Evolutionary conservation across 2,888 invertebrate genomes (phyloP).

Genomic region (Spicauda simplicius): DNA sequence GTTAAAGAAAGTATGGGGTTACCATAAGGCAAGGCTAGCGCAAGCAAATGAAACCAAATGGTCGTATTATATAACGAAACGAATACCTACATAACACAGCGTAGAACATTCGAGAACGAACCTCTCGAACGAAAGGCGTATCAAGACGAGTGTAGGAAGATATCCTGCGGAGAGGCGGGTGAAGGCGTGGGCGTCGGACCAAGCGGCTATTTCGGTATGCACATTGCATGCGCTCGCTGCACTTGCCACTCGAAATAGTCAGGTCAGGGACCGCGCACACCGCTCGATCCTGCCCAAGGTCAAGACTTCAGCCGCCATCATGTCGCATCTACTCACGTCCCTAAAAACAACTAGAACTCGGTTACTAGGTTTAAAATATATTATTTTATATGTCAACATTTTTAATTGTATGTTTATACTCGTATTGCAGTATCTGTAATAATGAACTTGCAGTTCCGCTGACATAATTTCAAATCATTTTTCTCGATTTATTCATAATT

Average conservation of each 20-base stretch:
- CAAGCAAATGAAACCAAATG: too few species aligned
- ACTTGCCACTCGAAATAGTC: conserved; percentile 85
- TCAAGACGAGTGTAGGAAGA: conserved; percentile 31
- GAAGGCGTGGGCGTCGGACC: conserved; percentile 57
- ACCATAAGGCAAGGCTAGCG: too few species aligned
- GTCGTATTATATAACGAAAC: conserved; percentile 5
- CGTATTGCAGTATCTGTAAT: too few species aligned
- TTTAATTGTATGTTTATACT: too few species aligned
- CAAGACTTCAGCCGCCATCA: conserved; percentile 65
- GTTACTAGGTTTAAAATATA: conserved; percentile 46
- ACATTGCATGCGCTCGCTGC: conserved; percentile 81
- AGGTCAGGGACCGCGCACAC: conserved; percentile 83
- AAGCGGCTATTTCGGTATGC: conserved; percentile 84
- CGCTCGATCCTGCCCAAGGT: conserved; percentile 83
- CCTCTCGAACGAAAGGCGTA: conserved; percentile 23
- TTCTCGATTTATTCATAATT: too few species aligned
- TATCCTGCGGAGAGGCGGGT: conserved; percentile 54
- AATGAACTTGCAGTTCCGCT: too few species aligned
- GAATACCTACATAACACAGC: background rate
- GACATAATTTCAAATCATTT: too few species aligned
- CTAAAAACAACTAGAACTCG: conserved; percentile 44
- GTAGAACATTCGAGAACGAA: conserved; percentile 28
- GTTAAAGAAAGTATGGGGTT: too few species aligned
- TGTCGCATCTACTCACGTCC: conserved; percentile 56
- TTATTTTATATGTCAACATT: background rate